Percentiles rank a stretch among this genome's conserved stretches.
These are phyloP conservation scores for Euborellia annulipes DNA, from an alignment of 1,140 invertebrate genomes.

Conservation along the genomic window DNA sequence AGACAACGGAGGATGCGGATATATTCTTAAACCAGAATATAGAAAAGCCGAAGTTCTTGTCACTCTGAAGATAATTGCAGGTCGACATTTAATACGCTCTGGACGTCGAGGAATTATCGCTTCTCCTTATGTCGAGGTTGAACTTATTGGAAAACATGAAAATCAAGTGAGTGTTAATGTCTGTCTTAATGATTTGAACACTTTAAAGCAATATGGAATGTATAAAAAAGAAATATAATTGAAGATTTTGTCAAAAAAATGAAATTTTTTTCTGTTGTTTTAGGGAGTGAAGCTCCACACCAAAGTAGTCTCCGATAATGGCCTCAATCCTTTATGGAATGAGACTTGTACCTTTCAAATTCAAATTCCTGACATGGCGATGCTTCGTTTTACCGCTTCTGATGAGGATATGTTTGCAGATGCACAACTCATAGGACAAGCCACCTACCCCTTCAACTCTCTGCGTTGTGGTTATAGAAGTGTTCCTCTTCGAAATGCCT, in stretches of 20 bases:
- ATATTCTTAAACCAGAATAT: constrained; percentile 82
- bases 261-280: background rate
- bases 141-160: constrained; percentile 81
- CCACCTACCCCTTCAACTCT: no score
- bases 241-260: no score
- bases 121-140: constrained; percentile 90
- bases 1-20: constrained; percentile 85
- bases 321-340: constrained; percentile 91
- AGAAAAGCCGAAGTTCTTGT: no score
- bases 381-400: constrained; percentile 83
- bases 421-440: no score
- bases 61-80: constrained; percentile 68
- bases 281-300: no score
- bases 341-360: constrained; percentile 79
- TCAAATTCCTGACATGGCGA: constrained; percentile 72
- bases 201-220: no score
- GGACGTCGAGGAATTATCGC: constrained; percentile 67
- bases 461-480: no score
- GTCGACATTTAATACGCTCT: constrained; percentile 74
- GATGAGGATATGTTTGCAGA: constrained; percentile 99
- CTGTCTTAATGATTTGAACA: no score
- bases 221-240: constrained; percentile 5
- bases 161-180: no score
- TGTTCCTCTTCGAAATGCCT: no score
- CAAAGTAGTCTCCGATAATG: no score